Percentiles rank a stretch among this genome's conserved stretches.
Evolutionary conservation across 2,888 invertebrate genomes (phyloP).

Genomic region (Pyrrhia umbra): DNA sequence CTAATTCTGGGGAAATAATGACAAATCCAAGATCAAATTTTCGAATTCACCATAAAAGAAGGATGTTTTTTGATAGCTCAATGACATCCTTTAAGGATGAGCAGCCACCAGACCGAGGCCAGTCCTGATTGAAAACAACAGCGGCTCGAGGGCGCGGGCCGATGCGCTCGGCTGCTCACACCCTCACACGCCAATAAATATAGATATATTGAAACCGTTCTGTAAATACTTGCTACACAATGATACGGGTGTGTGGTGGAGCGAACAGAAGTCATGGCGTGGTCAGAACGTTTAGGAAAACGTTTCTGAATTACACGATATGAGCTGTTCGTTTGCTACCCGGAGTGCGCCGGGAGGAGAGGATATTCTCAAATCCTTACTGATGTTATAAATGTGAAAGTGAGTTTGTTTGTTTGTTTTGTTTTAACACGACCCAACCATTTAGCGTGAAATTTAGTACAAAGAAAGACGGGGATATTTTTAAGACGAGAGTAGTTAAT

Average conservation of each 20-base stretch:
- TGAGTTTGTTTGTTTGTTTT: too few relatives aligned
- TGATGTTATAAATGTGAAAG: too few relatives aligned
- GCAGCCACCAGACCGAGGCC: background rate
- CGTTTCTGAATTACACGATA: background rate
- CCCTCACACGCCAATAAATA: background rate
- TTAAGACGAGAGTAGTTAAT: too few relatives aligned
- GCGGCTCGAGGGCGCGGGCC: background rate
- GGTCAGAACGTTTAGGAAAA: background rate
- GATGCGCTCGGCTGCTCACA: background rate
- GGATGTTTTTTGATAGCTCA: background rate
- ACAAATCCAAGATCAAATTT: background rate
- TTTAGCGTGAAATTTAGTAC: too few relatives aligned
- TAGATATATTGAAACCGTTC: background rate
- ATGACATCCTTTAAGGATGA: too few relatives aligned
- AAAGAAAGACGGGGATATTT: too few relatives aligned
- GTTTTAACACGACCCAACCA: too few relatives aligned
- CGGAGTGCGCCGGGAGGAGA: too few relatives aligned
- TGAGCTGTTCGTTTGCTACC: too few relatives aligned
- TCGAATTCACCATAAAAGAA: background rate
- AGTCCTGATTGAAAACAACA: background rate
- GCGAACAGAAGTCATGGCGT: background rate
- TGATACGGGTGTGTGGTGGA: background rate
- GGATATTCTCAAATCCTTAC: too few relatives aligned
- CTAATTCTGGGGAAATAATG: background rate
- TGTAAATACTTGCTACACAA: background rate